phyloP scores from a whole-genome alignment of 2,888 invertebrate genomes.

The Rhodophaea formosa region DNA sequence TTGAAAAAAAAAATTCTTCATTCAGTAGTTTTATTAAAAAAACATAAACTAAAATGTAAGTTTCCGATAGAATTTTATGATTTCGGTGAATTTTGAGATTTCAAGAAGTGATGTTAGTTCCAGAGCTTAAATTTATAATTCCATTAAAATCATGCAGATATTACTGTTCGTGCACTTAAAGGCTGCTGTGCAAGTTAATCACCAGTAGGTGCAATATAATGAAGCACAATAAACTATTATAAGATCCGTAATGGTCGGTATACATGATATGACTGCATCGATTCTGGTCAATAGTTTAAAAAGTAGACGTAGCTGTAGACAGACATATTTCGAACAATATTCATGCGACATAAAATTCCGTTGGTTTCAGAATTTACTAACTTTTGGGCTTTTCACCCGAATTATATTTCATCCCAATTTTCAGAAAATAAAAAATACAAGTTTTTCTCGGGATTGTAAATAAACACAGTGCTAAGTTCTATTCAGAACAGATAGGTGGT shows the following conservation, averaged over 20 bases:
- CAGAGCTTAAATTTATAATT: neutral
- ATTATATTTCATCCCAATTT: too few relatives aligned
- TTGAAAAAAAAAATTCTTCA: too few relatives aligned
- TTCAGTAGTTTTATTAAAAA: too few relatives aligned
- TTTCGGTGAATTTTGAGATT: neutral
- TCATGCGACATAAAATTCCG: too few relatives aligned
- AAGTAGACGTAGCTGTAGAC: neutral
- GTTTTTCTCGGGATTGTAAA: too few relatives aligned
- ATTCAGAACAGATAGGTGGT: too few relatives aligned
- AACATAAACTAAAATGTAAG: too few relatives aligned
- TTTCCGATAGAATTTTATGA: neutral
- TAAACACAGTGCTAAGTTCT: too few relatives aligned
- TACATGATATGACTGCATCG: neutral
- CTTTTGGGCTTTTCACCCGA: too few relatives aligned
- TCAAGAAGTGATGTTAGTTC: neutral
- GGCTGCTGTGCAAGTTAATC: neutral
- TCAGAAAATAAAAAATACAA: too few relatives aligned
- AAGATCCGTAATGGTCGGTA: neutral
- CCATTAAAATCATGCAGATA: neutral
- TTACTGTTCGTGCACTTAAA: neutral
- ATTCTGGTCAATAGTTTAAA: neutral
- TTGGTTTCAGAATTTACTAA: too few relatives aligned
- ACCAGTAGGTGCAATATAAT: neutral
- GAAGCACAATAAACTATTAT: neutral
- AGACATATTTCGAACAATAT: neutral